Evolutionary conservation across 2,797 vertebrate genomes (phyloP).

Genomic region (Parauchenoglanis punctatus): DNA sequence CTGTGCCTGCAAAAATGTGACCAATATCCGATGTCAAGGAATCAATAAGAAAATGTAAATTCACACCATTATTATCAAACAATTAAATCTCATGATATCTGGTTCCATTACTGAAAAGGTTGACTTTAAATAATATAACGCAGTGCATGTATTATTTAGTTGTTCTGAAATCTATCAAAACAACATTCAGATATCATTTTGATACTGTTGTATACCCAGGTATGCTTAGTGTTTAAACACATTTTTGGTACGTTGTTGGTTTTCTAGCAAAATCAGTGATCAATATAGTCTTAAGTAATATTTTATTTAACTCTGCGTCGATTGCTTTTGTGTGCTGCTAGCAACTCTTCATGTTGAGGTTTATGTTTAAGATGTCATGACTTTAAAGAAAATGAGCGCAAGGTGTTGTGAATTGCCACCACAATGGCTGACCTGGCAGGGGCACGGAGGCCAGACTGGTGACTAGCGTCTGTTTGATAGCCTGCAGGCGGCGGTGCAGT

Average conservation of each 20-base stretch:
- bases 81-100: background rate
- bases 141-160: background rate
- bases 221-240: background rate
- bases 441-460: conserved; percentile 89
- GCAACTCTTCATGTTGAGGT: background rate
- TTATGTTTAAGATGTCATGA: background rate
- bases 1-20: conserved; percentile 76
- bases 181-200: background rate
- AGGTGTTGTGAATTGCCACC: background rate
- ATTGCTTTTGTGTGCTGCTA: background rate
- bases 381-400: background rate
- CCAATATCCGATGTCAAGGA: background rate
- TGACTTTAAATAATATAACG: background rate
- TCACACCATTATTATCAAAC: background rate
- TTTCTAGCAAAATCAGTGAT: background rate
- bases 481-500: conserved; percentile 89
- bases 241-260: background rate
- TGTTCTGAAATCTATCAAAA: background rate
- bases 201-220: background rate
- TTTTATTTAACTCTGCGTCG: background rate
- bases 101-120: background rate
- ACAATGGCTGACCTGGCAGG: conserved; percentile 81
- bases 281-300: background rate
- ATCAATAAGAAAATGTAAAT: background rate
- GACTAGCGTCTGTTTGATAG: conserved; percentile 89